phyloP scores from a whole-genome alignment of 2,888 invertebrate genomes.

The Hipparchia semele region DNA sequence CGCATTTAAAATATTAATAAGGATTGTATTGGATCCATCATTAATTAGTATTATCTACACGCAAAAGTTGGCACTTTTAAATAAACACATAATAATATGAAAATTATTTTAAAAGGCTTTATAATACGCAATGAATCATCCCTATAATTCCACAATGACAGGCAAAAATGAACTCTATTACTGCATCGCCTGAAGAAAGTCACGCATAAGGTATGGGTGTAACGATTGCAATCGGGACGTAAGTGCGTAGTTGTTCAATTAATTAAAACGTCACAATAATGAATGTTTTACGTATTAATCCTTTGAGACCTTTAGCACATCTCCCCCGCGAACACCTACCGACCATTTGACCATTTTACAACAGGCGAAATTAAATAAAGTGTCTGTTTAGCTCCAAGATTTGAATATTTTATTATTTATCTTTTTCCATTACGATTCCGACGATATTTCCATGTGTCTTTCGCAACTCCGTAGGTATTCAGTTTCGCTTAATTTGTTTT shows the following conservation, averaged over 20 bases:
- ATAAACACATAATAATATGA: not conserved
- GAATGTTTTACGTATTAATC: slow-evolving; percentile 65
- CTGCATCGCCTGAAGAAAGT: slow-evolving; percentile 27
- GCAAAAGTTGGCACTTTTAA: not conserved
- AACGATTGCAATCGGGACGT: slow-evolving; percentile 32
- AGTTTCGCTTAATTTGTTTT: too few relatives aligned
- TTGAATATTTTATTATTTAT: too few relatives aligned
- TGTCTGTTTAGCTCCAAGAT: too few relatives aligned
- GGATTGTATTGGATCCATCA: too few relatives aligned
- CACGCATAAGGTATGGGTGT: slow-evolving; percentile 13
- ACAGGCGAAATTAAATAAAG: too few relatives aligned
- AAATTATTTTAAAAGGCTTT: slow-evolving; percentile 42
- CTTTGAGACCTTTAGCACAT: slow-evolving; percentile 24
- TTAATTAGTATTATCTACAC: too few relatives aligned
- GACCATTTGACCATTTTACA: too few relatives aligned
- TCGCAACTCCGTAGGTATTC: too few relatives aligned
- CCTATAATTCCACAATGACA: slow-evolving; percentile 11
- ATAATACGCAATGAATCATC: slow-evolving; percentile 32
- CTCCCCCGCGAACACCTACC: too few relatives aligned
- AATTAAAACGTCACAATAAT: slow-evolving; percentile 69
- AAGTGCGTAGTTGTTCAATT: slow-evolving; percentile 59
- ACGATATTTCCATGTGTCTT: too few relatives aligned
- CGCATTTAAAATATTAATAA: too few relatives aligned
- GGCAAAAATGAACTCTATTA: slow-evolving; percentile 20
- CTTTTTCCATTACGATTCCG: too few relatives aligned